Evolutionary conservation across 2,113 vertebrate genomes (phyloP), one percentile per base, ranked within the genome.

Genomic region (Paralichthys olivaceus): DNA sequence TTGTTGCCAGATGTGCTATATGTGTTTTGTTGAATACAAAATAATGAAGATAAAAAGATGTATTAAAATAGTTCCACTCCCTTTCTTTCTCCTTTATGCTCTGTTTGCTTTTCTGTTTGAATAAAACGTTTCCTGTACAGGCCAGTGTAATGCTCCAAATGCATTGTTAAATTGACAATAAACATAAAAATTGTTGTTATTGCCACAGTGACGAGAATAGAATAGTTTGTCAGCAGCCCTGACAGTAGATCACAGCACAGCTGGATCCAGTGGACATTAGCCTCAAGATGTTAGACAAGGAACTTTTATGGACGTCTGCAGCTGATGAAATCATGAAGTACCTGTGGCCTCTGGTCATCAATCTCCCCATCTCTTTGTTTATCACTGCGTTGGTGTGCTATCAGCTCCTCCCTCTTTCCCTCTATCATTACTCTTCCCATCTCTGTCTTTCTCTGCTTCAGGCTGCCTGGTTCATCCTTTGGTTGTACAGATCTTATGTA

Each of bases 401-500:
- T 17, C 20, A 17, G 14, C 14, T 56, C n/a, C 8, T 22, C 34
- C 49, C 12, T 13, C 58, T 20, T 22, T 9, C 14, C 13, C 19
- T 26, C 40, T 63, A 17, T 53, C 32, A 13, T 54, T 26, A 12
- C 29, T 55, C 57, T 61, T 20, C 51, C 47, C 17, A n/a, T 70
- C 51, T 47, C 28, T 2, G 0, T 77, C 61, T 78, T 0, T 76
- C 45, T 43, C n/a, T 70, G 62, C 73, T n/a, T 28, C 59, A 64
- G 59, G 20, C 69, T 77, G 54, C 63, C 63, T 61, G 77, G 75
- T 84, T 75, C 57, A 57, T 64, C 56, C 54, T 66, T 55, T 56
- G 43, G 8, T 75, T 82, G 66, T 77, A 58, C 60, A 78, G 49
- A 57, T 80, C 84, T 76, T 79, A 87, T 90, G 74, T 88, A 84